Conservation (phyloP, 2,888 invertebrate species). For the Drosophila cognata region DNA sequence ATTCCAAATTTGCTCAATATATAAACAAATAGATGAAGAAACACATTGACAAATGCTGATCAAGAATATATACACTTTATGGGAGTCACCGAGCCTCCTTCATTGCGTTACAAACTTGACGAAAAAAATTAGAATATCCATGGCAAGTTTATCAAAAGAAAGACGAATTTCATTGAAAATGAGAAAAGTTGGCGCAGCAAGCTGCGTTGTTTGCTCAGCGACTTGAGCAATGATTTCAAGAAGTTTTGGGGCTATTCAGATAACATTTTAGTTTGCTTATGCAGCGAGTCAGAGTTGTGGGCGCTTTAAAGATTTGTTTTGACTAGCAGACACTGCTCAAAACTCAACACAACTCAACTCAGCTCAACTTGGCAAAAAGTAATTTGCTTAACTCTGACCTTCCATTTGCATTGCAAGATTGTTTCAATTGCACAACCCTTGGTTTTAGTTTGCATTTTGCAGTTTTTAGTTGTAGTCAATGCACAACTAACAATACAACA, state of each 20-base stretch:
- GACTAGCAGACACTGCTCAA: conserved; percentile 21
- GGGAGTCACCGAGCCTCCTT: background rate
- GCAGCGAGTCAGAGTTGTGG: conserved; percentile 9
- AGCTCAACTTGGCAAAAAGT: conserved; percentile 39
- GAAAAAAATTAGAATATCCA: background rate
- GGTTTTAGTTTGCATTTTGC: conserved; percentile 4
- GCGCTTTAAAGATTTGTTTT: conserved; percentile 26
- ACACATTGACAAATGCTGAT: background rate
- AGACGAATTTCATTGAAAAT: conserved; percentile 50
- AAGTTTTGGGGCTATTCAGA: conserved; percentile 29
- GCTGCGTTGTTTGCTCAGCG: conserved; percentile 55
- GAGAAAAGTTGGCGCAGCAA: conserved; percentile 64
- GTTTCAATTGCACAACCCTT: conserved; percentile 6
- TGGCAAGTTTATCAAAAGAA: background rate
- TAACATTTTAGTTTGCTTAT: conserved; percentile 38
- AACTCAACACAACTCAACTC: conserved; percentile 17
- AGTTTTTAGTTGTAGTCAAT: conserved; percentile 10
- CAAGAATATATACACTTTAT: background rate
- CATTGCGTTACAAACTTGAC: background rate
- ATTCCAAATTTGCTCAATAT: background rate
- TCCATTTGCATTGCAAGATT: conserved; percentile 1
- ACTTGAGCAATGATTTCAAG: conserved; percentile 49
- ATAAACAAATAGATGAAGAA: background rate
- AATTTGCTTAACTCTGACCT: conserved; percentile 53
- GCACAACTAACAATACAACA: conserved; percentile 7